phyloP scores from a whole-genome alignment of 2,797 vertebrate species.

The Ctenosaura bakeri region DNA sequence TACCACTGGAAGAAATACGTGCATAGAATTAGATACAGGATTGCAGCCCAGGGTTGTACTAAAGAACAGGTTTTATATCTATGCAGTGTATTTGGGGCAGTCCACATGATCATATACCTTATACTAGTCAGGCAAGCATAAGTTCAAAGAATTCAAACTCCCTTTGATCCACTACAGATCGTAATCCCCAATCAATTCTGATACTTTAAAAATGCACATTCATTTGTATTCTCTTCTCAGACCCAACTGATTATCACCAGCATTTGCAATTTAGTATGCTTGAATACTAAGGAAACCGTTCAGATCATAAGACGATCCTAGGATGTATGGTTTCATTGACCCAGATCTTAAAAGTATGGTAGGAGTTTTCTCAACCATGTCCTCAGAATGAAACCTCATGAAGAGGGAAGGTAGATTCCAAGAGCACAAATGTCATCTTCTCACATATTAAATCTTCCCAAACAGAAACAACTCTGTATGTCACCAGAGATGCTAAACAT shows the following conservation, averaged over 20 bases:
- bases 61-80: constrained; percentile 5
- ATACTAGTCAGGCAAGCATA: constrained; percentile 12
- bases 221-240: constrained; percentile 39
- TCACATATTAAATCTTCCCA: not conserved
- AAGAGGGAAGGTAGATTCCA: not conserved
- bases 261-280: constrained; percentile 25
- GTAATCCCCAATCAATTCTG: constrained; percentile 53
- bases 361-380: not conserved
- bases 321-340: not conserved
- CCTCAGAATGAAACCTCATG: not conserved
- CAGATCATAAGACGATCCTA: constrained; percentile 7
- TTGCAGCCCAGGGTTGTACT: not conserved
- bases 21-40: not conserved
- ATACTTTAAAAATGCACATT: constrained; percentile 47
- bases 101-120: constrained; percentile 33
- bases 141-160: constrained; percentile 48
- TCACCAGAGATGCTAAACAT: not conserved
- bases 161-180: constrained; percentile 50
- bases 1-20: not conserved
- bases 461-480: not conserved
- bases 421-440: not conserved
- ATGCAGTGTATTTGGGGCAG: constrained; percentile 41
- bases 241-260: constrained; percentile 39
- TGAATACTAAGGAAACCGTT: constrained; percentile 14
- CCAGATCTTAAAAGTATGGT: constrained; percentile 1